These are phyloP conservation scores for Sarcophaga subvicina DNA, from an alignment of 2,888 invertebrate genomes.

Conservation along the genomic window DNA sequence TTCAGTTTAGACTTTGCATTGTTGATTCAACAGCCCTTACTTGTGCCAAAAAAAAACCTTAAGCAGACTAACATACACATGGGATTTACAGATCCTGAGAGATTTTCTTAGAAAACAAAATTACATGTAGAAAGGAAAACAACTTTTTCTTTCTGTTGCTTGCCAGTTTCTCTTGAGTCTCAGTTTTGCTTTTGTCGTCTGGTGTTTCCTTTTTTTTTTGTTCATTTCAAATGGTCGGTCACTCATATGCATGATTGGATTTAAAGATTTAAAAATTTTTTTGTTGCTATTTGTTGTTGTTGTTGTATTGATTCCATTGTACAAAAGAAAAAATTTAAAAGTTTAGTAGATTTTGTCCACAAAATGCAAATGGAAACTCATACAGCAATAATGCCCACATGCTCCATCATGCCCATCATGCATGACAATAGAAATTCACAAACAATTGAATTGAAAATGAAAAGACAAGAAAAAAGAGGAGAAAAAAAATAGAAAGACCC, in stretches of 20 bases:
- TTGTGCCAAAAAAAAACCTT: too few relatives aligned
- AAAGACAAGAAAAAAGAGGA: too few relatives aligned
- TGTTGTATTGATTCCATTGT: not conserved
- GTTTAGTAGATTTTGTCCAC: too few relatives aligned
- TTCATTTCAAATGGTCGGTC: slow-evolving; percentile 20
- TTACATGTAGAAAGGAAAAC: not conserved
- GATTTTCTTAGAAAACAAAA: not conserved
- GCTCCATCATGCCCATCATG: not conserved
- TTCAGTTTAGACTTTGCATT: too few relatives aligned
- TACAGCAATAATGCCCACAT: not conserved
- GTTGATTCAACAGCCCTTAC: too few relatives aligned
- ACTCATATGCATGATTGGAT: not conserved
- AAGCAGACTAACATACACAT: too few relatives aligned
- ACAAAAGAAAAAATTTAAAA: too few relatives aligned
- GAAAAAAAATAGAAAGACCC: too few relatives aligned
- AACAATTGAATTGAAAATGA: slow-evolving; percentile 13
- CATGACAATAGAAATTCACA: slow-evolving; percentile 17
- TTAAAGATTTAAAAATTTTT: not conserved
- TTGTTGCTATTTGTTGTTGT: slow-evolving; percentile 12
- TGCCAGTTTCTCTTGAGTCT: not conserved
- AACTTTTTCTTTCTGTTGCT: not conserved
- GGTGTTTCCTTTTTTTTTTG: slow-evolving; percentile 3
- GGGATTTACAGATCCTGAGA: too few relatives aligned
- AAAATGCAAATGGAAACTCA: too few relatives aligned
- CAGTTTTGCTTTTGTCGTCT: not conserved